Conservation (phyloP, 1,140 invertebrate species). For the Procambarus virginalis region DNA sequence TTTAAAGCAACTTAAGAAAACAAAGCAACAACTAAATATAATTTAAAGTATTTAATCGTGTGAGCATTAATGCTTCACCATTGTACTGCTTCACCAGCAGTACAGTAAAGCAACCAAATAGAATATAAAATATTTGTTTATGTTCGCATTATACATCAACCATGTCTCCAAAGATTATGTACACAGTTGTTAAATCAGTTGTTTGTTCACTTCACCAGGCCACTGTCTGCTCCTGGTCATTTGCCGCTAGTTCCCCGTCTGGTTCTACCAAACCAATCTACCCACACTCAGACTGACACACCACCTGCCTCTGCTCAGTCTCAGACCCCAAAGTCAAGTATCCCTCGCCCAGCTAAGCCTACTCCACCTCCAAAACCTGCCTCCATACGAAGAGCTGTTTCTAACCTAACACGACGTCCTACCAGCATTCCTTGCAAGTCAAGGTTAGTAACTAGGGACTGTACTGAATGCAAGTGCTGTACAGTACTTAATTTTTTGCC, state of each 20-base stretch:
- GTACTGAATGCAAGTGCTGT: background rate
- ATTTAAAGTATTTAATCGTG: too few species aligned
- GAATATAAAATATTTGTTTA: too few species aligned
- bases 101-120: too few species aligned
- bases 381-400: conserved; percentile 67
- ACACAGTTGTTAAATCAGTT: background rate
- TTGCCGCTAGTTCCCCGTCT: conserved; percentile 62
- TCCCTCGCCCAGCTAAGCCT: conserved; percentile 58
- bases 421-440: conserved; percentile 54
- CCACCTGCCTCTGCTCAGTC: conserved; percentile 36
- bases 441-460: conserved; percentile 16
- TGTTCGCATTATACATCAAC: background rate
- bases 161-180: conserved; percentile 14
- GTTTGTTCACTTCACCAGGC: conserved; percentile 28
- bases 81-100: too few species aligned
- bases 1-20: too few species aligned
- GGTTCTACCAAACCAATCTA: conserved; percentile 58
- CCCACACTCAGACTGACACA: conserved; percentile 58
- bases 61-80: too few species aligned
- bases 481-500: too few species aligned
- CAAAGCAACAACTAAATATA: too few species aligned
- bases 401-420: conserved; percentile 55
- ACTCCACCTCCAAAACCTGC: conserved; percentile 67
- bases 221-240: conserved; percentile 62
- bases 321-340: conserved; percentile 35